phyloP scores from a whole-genome alignment of 2,888 invertebrate genomes.

The Torymus tubicola region DNA sequence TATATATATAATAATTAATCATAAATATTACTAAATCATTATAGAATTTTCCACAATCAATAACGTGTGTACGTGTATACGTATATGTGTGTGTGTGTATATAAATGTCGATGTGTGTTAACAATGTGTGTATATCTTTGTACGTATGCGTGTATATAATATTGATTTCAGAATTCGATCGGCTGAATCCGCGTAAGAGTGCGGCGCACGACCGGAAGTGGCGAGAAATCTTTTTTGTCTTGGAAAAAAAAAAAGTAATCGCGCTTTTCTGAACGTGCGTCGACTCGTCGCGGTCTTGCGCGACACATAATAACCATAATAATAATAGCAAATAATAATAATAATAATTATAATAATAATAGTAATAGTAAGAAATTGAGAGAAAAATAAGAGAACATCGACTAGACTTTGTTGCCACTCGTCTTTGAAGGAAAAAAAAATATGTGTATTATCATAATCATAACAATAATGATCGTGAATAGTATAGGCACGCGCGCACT shows the following conservation, averaged over 20 bases:
- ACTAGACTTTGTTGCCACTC: conserved; percentile 53
- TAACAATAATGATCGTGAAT: not conserved
- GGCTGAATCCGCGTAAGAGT: conserved; percentile 20
- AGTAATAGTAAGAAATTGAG: not conserved
- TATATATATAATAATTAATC: conserved; percentile 28
- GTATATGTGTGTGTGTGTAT: too few relatives aligned
- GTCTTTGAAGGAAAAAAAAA: conserved; percentile 48
- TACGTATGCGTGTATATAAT: too few relatives aligned
- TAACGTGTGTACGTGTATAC: not conserved
- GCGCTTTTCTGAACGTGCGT: too few relatives aligned
- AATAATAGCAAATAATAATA: too few relatives aligned
- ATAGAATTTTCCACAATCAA: conserved; percentile 30
- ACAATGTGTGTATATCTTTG: conserved; percentile 3
- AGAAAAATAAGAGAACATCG: conserved; percentile 32
- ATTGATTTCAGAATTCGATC: too few relatives aligned
- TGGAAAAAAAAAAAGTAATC: too few relatives aligned
- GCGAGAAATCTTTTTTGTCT: too few relatives aligned
- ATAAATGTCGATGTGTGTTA: conserved; percentile 32
- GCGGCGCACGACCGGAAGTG: not conserved
- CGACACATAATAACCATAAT: too few relatives aligned
- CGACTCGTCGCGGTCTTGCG: too few relatives aligned
- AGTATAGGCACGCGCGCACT: conserved; percentile 18
- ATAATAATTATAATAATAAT: too few relatives aligned
- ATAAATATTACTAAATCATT: not conserved
- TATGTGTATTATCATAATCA: not conserved